Evolutionary conservation across 2,797 vertebrate species (phyloP), one percentile per base, ranked within the genome.

Genomic region (Parambassis ranga): DNA sequence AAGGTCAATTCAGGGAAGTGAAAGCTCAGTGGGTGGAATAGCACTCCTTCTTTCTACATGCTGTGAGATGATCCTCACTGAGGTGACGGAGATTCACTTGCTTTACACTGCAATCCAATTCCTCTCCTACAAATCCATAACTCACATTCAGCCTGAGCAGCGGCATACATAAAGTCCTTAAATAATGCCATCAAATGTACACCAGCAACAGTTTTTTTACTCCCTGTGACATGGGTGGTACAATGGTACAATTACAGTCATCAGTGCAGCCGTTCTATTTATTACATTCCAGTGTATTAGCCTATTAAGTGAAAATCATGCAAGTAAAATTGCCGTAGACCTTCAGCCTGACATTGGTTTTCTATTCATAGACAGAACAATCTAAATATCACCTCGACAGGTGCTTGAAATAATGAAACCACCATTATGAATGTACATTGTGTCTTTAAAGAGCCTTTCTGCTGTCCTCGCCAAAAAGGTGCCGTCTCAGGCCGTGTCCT

Each of bases 21-120:
- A 43, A 61, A 53, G 55, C 57, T 58, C 7, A n/a, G n/a, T n/a
- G n/a, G n/a, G n/a, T n/a, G n/a, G 1, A 48, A 67, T 6, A 22
- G 23, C 43, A 52, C 46, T 60, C 51, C 11, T 41, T 31, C 31
- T 46, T 57, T 60, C 51, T 43, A 35, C 22, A 13, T 5, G 53
- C 66, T 59, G 58, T 18, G 43, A 77, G 64, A 51, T 65, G 46
- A 71, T 80, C 65, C 74, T 38, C 57, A 46, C 27, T 0, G 2
- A 53, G 59, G 59, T 66, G 75, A 74, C 30, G 30, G 60, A 52
- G 68, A 83, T 65, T 70, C 53, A 46, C 49, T 75, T 66, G 31
- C 55, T 58, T 39, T 31, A 35, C 0, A 1, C 26, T 30, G 22
- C 46, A 32, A 39, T 70, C 58, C 39, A 39, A 18, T 71, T 37